These are phyloP conservation scores for Apostichopus californicus DNA, from an alignment of 35 echinoderm and acorn worm species.

Conservation along the genomic window DNA sequence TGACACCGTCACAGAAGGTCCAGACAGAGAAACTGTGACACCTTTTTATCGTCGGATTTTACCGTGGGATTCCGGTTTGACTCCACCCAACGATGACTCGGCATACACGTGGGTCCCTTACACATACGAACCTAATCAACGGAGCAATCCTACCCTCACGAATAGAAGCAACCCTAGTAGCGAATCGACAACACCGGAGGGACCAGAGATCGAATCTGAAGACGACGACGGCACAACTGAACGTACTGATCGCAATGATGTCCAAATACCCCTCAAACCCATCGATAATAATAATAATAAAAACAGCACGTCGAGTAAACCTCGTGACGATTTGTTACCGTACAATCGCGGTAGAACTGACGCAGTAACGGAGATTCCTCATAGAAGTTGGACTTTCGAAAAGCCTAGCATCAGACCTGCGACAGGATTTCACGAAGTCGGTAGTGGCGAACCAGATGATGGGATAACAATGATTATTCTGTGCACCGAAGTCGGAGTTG, in stretches of 20 bases:
- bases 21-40: conserved; percentile 24
- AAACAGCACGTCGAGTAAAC: background rate
- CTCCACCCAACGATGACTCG: background rate
- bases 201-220: background rate
- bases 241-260: background rate
- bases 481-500: conserved; percentile 19
- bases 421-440: conserved; percentile 16
- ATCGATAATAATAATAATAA: background rate
- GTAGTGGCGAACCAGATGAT: background rate
- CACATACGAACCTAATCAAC: conserved; percentile 4
- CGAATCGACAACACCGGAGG: background rate
- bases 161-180: background rate
- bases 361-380: background rate
- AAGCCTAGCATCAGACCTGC: background rate
- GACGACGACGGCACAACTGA: background rate
- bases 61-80: background rate
- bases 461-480: conserved; percentile 30
- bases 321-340: background rate
- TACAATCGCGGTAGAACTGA: background rate
- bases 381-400: background rate
- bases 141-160: background rate
- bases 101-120: conserved; percentile 9
- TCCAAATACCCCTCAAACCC: background rate
- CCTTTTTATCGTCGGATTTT: conserved; percentile 13
- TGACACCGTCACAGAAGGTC: conserved; percentile 31